Evolutionary conservation across 2,113 vertebrate species (phyloP), one percentile per base, ranked within the genome.

Genomic region (Myotis davidii): DNA sequence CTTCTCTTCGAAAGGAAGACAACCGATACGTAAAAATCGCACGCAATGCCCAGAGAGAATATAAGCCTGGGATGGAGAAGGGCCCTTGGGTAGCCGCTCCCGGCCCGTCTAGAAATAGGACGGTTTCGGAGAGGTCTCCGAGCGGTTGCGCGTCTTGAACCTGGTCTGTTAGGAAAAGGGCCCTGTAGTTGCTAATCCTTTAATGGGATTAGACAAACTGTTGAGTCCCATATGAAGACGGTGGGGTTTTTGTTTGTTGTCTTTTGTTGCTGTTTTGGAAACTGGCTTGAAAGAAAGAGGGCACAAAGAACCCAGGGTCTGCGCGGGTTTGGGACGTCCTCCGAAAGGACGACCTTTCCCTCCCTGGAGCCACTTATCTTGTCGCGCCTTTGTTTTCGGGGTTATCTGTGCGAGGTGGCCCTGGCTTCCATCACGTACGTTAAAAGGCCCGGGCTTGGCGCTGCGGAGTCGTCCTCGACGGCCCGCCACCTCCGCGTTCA

Each of bases 351-450:
- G 83, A 94, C 95, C 95, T 94, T 95, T 94, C 50, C 65, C 70
- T 85, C 52, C 32, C 56, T 0, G 20, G 21, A 89, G 45, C 27
- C 17, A 74, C 69, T 42, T 96, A 92, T 97, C 98, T 97, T 59
- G 54, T 67, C 76, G 45, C 25, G 94, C 81, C 97, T 93, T 97
- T 97, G 94, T 97, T 92, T 86, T 88, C 27, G 48, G 91, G 95
- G 96, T 97, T 95, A 94, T 70, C 74, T 42, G 88, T 82, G 50
- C 92, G 92, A 97, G 82, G 82, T 39, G 48, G 90, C 45, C 70
- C 89, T 34, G 70, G 54, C 42, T 84, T 94, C 74, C 87, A 37
- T 89, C 86, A 94, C n/a, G 1, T 48, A 56, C 48, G 89, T 25
- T 11, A 23, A 90, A 87, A 77, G 83, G 52, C 37, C 59, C 72